These are phyloP conservation scores for Drosophila demipolita DNA, from an alignment of 2,888 invertebrate genomes.

Conservation along the genomic window DNA sequence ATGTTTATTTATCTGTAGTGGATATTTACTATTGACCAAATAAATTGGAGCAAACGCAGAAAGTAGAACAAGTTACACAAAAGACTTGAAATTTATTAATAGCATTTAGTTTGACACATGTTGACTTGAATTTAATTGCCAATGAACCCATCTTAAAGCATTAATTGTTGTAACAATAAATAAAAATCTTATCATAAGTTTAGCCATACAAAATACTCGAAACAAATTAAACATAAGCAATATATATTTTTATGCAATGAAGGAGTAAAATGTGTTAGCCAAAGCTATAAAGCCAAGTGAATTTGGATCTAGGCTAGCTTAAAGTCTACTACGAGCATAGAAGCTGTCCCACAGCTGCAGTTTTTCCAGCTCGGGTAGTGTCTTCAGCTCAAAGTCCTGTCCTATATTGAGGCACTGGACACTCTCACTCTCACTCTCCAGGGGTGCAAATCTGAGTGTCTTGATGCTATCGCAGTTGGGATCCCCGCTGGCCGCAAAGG, in stretches of 20 bases:
- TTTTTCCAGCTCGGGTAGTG: conserved; percentile 79
- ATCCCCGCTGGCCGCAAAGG: conserved; percentile 81
- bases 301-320: conserved; percentile 15
- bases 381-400: conserved; percentile 67
- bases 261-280: conserved; percentile 30
- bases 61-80: neutral
- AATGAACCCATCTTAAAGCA: conserved; percentile 12
- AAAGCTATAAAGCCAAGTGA: conserved; percentile 61
- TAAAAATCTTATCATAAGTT: conserved; percentile 17
- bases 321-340: conserved; percentile 73
- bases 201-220: conserved; percentile 17
- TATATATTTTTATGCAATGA: conserved; percentile 34
- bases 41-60: neutral
- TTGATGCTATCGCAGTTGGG: conserved; percentile 78
- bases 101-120: neutral
- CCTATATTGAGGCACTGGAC: conserved; percentile 82
- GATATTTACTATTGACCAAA: neutral
- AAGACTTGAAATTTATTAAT: neutral
- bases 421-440: conserved; percentile 47
- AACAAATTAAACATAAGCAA: conserved; percentile 42
- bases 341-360: conserved; percentile 81
- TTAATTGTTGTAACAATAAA: conserved; percentile 19
- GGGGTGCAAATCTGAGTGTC: conserved; percentile 61
- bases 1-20: neutral
- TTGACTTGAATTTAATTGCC: neutral